phyloP scores from a whole-genome alignment of 2,113 vertebrate species.

The Tetraodon nigroviridis region DNA sequence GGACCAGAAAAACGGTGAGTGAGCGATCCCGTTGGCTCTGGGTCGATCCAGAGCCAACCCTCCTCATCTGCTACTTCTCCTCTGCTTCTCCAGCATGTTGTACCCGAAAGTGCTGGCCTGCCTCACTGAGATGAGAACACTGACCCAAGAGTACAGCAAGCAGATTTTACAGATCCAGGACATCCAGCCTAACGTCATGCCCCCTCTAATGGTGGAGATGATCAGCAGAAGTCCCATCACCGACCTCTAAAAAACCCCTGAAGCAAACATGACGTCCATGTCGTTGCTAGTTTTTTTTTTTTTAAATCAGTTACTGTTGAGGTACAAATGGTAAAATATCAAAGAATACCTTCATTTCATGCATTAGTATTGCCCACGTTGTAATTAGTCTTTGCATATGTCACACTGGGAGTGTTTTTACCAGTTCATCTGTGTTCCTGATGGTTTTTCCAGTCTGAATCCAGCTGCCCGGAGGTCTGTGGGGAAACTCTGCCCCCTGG shows the following conservation, averaged over 20 bases:
- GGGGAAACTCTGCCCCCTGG: too few relatives aligned
- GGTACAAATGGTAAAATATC: too few relatives aligned
- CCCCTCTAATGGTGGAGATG: conserved; percentile 76
- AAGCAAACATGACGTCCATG: too few relatives aligned
- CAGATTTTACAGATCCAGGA: conserved; percentile 72
- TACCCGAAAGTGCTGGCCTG: conserved; percentile 78
- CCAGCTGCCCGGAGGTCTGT: too few relatives aligned
- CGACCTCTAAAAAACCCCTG: conserved; percentile 5
- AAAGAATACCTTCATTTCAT: too few relatives aligned
- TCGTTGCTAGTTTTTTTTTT: too few relatives aligned
- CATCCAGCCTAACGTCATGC: conserved; percentile 53
- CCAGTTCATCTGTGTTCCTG: too few relatives aligned
- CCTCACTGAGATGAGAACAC: conserved; percentile 76
- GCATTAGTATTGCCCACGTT: too few relatives aligned
- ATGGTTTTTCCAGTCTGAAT: too few relatives aligned
- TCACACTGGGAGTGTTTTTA: too few relatives aligned
- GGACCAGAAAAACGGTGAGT: conserved; percentile 43
- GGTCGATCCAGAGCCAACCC: not conserved
- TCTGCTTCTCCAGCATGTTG: conserved; percentile 65
- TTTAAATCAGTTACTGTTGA: too few relatives aligned
- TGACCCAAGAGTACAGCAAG: conserved; percentile 74
- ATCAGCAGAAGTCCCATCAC: conserved; percentile 56
- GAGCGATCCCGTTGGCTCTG: not conserved
- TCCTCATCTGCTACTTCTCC: not conserved
- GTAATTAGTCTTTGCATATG: too few relatives aligned